Percentiles rank a stretch among this genome's conserved stretches.
Conservation (phyloP, 2,888 invertebrate genomes). For the Argyresthia albistria region DNA sequence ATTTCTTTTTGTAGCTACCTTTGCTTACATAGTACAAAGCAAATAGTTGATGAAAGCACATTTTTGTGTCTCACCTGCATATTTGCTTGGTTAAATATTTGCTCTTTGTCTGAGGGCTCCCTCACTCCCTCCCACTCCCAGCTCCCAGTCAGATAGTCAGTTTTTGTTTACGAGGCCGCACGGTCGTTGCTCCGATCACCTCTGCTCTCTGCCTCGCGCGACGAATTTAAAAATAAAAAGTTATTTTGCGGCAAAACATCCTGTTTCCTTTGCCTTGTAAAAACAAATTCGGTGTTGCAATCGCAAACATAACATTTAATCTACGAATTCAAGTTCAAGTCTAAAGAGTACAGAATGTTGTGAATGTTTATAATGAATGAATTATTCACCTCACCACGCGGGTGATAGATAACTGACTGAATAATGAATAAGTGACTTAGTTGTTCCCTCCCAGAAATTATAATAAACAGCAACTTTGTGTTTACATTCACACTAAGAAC, state of each 20-base stretch:
- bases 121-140: constrained; percentile 19
- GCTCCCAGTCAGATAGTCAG: constrained; percentile 33
- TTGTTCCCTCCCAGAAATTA: not conserved
- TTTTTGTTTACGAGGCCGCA: constrained; percentile 45
- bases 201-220: constrained; percentile 21
- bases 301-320: not conserved
- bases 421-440: not conserved
- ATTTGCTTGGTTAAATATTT: constrained; percentile 34
- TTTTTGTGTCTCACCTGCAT: constrained; percentile 21
- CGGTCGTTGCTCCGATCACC: constrained; percentile 38
- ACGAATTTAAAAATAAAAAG: constrained; percentile 44
- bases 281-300: not conserved
- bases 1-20: not conserved
- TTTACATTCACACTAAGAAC: not conserved
- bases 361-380: not conserved
- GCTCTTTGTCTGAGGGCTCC: constrained; percentile 44
- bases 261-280: not conserved
- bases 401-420: not conserved
- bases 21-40: not conserved
- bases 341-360: constrained; percentile 1
- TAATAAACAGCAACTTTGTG: not conserved
- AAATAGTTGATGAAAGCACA: not conserved
- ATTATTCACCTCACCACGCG: not conserved
- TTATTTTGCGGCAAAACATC: constrained; percentile 12
- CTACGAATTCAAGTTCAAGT: not conserved